These are phyloP conservation scores for Gallinago nigripennis DNA, from an alignment of 2,797 vertebrate species.

Conservation along the genomic window DNA sequence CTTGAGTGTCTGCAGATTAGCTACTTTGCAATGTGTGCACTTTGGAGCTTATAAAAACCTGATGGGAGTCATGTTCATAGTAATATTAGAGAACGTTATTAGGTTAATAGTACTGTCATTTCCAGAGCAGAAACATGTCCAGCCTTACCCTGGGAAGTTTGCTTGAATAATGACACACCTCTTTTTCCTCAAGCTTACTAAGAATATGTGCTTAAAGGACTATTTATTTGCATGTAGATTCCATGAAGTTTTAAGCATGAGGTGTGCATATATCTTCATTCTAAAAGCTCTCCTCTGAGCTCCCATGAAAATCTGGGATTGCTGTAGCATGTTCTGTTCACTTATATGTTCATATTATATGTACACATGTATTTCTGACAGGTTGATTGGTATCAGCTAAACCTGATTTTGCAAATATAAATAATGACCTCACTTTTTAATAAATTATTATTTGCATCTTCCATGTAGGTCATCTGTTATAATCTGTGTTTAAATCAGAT, in stretches of 20 bases:
- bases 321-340: neutral
- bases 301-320: neutral
- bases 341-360: neutral
- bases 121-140: neutral
- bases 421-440: neutral
- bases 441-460: neutral
- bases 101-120: neutral
- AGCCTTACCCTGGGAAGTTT: neutral
- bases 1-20: neutral
- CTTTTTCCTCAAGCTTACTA: neutral
- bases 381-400: neutral
- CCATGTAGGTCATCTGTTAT: neutral
- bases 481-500: neutral
- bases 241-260: neutral
- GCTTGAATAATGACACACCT: neutral
- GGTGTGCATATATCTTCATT: neutral
- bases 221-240: neutral
- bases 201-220: neutral
- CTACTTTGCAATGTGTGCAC: accelerated
- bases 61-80: accelerated
- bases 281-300: neutral
- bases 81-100: neutral
- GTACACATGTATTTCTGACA: neutral
- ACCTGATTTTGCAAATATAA: neutral
- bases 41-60: neutral